phyloP scores from a whole-genome alignment of 2,113 vertebrate species.

The Scolopax mira region DNA sequence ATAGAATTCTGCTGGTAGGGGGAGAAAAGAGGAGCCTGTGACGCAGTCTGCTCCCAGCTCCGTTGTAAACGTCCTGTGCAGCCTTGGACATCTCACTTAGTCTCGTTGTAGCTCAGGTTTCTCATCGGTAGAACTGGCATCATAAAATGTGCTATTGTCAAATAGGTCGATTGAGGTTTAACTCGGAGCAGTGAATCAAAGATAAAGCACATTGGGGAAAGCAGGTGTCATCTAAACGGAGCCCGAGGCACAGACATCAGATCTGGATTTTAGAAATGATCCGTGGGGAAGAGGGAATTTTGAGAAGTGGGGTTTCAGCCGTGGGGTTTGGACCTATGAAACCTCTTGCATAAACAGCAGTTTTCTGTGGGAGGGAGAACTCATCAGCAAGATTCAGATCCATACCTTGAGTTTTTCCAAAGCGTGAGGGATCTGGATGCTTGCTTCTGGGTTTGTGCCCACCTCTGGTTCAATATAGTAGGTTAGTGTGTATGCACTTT shows the following conservation, averaged over 20 bases:
- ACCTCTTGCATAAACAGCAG: background rate
- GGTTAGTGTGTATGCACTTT: background rate
- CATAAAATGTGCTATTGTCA: background rate
- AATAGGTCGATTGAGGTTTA: background rate
- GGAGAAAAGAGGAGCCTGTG: background rate
- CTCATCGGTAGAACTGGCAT: background rate
- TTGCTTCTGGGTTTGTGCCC: background rate
- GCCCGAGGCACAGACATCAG: background rate
- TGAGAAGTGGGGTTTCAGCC: background rate
- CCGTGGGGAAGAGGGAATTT: background rate
- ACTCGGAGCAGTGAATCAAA: background rate
- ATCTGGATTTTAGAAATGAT: background rate
- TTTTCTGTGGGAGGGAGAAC: background rate
- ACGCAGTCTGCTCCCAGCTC: background rate
- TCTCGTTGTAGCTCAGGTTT: background rate
- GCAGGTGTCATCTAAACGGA: background rate
- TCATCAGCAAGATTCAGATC: background rate
- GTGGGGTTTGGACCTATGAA: background rate
- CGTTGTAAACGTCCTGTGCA: background rate
- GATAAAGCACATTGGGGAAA: background rate
- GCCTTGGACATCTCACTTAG: background rate
- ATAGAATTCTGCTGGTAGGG: background rate
- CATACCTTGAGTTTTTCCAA: background rate
- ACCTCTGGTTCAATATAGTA: background rate
- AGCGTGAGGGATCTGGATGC: background rate